Evolutionary conservation across 2,797 vertebrate species (phyloP).

Genomic region (Oryzias dopingdopingensis): DNA sequence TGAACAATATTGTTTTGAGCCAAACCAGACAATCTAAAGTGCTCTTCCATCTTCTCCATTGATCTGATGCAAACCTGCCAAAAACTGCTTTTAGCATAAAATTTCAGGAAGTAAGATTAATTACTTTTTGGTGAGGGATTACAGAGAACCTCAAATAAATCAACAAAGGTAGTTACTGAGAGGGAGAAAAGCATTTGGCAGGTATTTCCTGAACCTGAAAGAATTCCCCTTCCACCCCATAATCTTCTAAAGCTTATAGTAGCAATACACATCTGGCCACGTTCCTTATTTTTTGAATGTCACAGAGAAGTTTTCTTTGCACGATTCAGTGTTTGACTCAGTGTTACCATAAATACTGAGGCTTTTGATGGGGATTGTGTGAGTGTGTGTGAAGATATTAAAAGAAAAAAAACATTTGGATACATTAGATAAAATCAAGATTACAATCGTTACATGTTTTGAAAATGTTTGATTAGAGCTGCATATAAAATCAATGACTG

Average conservation of each 20-base stretch:
- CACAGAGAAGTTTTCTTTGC: no score
- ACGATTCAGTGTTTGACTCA: no score
- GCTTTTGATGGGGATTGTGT: no score
- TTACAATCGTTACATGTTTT: neutral
- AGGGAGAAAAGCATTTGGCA: neutral
- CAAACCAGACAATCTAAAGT: slow-evolving; percentile 84
- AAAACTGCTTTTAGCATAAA: slow-evolving; percentile 58
- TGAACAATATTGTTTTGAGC: slow-evolving; percentile 84
- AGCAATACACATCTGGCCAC: neutral
- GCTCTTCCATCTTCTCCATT: slow-evolving; percentile 33
- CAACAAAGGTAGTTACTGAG: neutral
- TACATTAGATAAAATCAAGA: neutral
- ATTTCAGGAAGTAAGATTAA: neutral
- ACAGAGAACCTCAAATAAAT: neutral
- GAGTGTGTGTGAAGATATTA: no score
- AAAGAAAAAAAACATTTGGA: neutral
- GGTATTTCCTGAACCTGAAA: neutral
- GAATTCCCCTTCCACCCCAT: neutral
- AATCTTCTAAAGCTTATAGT: neutral
- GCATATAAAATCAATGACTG: no score
- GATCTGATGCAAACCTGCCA: slow-evolving; percentile 69
- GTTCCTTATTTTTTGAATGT: neutral
- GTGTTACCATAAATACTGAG: no score
- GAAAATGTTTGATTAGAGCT: no score
- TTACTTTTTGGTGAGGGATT: neutral